Evolutionary conservation across 1,140 invertebrate species (phyloP).

Genomic region (Drosophila ohnishii): DNA sequence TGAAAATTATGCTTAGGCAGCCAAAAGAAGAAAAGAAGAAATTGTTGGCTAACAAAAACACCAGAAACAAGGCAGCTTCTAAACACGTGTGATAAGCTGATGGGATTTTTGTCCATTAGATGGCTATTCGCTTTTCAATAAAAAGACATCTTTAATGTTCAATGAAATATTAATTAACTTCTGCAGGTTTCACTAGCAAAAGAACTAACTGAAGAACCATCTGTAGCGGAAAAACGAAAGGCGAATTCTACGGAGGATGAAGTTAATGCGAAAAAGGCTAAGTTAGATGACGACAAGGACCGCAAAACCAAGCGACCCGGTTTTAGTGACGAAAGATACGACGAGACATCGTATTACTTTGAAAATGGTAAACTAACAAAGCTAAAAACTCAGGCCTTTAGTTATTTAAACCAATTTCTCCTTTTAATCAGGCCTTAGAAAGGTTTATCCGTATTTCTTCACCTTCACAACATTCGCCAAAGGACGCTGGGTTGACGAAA

Average conservation of each 20-base stretch:
- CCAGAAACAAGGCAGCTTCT: slow-evolving; percentile 2
- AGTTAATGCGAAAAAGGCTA: slow-evolving; percentile 86
- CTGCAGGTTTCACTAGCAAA: slow-evolving; percentile 4
- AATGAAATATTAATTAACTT: not conserved
- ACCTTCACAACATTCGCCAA: slow-evolving; percentile 98
- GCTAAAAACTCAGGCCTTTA: not conserved
- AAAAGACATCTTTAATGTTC: not conserved
- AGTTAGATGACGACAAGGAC: slow-evolving; percentile 95
- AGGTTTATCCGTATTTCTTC: slow-evolving; percentile 99
- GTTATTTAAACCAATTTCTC: not conserved
- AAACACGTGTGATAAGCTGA: slow-evolving; percentile 18
- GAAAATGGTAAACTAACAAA: slow-evolving; percentile 91
- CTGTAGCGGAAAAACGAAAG: slow-evolving; percentile 51
- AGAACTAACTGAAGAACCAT: slow-evolving; percentile 8
- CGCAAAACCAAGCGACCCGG: slow-evolving; percentile 95
- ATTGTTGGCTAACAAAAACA: slow-evolving; percentile 25
- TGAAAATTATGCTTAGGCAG: slow-evolving; percentile 42
- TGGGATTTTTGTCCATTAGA: slow-evolving; percentile 16
- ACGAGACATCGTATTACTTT: slow-evolving; percentile 97
- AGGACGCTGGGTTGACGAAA: slow-evolving; percentile 97
- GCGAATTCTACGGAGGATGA: slow-evolving; percentile 3
- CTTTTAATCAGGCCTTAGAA: slow-evolving; percentile 90
- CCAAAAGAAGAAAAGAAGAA: slow-evolving; percentile 20
- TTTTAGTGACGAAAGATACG: slow-evolving; percentile 95
- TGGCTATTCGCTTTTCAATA: not conserved